Percentiles rank a stretch among this genome's conserved stretches.
Evolutionary conservation across 1,140 invertebrate genomes (phyloP).

Genomic region (Mizuhopecten yessoensis): DNA sequence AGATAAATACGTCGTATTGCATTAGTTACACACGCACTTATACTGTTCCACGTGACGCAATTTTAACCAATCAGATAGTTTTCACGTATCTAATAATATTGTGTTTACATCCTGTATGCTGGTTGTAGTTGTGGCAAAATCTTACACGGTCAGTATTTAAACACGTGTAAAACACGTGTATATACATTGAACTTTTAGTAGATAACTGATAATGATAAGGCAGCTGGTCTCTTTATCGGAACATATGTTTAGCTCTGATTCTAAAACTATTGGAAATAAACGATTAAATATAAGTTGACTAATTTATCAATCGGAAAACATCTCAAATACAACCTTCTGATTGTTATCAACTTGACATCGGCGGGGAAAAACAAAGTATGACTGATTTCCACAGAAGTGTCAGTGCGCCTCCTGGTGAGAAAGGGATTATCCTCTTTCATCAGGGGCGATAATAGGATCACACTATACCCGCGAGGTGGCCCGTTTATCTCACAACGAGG

Average conservation of each 20-base stretch:
- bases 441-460: slow-evolving; percentile 13
- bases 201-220: too few relatives aligned
- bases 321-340: not conserved
- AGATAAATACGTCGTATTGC: too few relatives aligned
- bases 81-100: too few relatives aligned
- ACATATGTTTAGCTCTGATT: not conserved
- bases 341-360: slow-evolving; percentile 33
- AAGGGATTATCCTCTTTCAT: slow-evolving; percentile 38
- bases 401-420: slow-evolving; percentile 1
- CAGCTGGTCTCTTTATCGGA: not conserved
- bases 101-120: too few relatives aligned
- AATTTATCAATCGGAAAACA: not conserved
- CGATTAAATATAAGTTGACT: not conserved
- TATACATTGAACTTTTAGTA: too few relatives aligned
- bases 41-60: too few relatives aligned
- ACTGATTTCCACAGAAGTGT: slow-evolving; percentile 11
- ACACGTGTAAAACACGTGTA: too few relatives aligned
- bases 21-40: too few relatives aligned
- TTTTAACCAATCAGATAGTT: too few relatives aligned
- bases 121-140: too few relatives aligned
- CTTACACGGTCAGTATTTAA: too few relatives aligned
- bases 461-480: slow-evolving; percentile 27
- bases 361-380: slow-evolving; percentile 8
- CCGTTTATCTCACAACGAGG: slow-evolving; percentile 23
- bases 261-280: not conserved